phyloP scores from a whole-genome alignment of 2,888 invertebrate genomes.

The Drosophila tripunctata region DNA sequence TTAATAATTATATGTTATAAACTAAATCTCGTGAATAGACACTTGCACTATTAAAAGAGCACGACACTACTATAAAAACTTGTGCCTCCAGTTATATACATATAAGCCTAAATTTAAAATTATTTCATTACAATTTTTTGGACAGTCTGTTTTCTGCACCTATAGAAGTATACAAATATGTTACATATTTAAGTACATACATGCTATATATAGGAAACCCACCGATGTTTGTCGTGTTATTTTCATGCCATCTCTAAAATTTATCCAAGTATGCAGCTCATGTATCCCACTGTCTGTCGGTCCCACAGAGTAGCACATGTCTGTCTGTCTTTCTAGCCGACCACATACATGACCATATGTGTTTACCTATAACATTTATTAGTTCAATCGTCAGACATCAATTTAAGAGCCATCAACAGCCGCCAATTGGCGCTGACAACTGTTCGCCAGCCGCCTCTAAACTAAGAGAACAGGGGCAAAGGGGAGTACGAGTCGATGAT shows the following conservation, averaged over 20 bases:
- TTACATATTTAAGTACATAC: too few species aligned
- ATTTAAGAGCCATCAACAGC: conserved; percentile 67
- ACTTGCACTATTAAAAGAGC: too few species aligned
- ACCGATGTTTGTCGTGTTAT: background rate
- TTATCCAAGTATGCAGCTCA: background rate
- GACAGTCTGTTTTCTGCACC: too few species aligned
- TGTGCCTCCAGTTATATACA: too few species aligned
- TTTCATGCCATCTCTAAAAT: background rate
- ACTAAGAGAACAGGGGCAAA: background rate
- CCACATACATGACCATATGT: conserved; percentile 61
- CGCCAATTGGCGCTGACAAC: conserved; percentile 66
- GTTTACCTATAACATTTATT: conserved; percentile 75
- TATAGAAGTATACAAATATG: too few species aligned
- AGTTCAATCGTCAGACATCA: conserved; percentile 74
- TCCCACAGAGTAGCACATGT: background rate
- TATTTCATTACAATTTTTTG: too few species aligned
- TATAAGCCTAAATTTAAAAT: too few species aligned
- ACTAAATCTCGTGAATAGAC: too few species aligned
- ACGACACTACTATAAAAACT: too few species aligned
- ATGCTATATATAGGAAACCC: too few species aligned
- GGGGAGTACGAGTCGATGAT: conserved; percentile 37
- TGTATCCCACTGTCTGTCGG: conserved; percentile 2
- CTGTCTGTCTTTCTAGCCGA: conserved; percentile 1
- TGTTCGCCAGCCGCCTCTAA: conserved; percentile 20
- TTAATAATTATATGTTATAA: too few species aligned